Conservation (phyloP, 1,140 invertebrate genomes). For the Rhyacophila brunnea region DNA sequence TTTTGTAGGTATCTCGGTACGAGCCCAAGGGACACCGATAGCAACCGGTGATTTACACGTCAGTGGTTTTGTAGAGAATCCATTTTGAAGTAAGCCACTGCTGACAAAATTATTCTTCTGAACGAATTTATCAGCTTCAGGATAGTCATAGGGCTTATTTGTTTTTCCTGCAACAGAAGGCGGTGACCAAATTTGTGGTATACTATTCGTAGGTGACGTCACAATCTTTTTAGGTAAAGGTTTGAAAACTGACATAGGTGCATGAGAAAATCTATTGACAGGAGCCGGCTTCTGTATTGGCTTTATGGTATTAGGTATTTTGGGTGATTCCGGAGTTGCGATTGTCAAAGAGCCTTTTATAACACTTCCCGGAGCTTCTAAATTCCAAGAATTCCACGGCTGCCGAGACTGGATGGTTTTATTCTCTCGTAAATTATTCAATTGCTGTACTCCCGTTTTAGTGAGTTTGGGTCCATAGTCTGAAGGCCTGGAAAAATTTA, state of each 20-base stretch:
- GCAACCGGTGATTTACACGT: conserved; percentile 27
- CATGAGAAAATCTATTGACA: conserved; percentile 70
- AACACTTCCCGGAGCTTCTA: conserved; percentile 41
- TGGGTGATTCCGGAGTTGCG: conserved; percentile 35
- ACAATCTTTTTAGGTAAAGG: conserved; percentile 53
- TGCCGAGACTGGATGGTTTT: conserved; percentile 41
- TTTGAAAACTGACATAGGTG: conserved; percentile 68
- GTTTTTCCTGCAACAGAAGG: conserved; percentile 45
- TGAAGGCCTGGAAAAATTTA: conserved; percentile 20
- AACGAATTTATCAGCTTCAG: conserved; percentile 9
- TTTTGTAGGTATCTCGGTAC: conserved; percentile 36
- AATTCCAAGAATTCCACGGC: conserved; percentile 46
- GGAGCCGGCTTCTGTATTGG: conserved; percentile 57
- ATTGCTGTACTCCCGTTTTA: conserved; percentile 41
- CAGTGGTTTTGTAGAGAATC: conserved; percentile 23
- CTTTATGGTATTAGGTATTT: conserved; percentile 36
- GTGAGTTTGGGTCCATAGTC: conserved; percentile 42
- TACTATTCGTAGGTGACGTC: conserved; percentile 38
- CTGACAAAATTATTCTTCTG: conserved; percentile 4
- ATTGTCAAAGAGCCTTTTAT: conserved; percentile 50
- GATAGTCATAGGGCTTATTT: conserved; percentile 35
- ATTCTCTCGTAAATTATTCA: conserved; percentile 45
- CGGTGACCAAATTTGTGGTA: conserved; percentile 45
- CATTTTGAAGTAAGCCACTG: conserved; percentile 2
- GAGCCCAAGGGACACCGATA: conserved; percentile 41